phyloP scores from a whole-genome alignment of 2,888 invertebrate species.

The Ichneumoninae sp. region DNA sequence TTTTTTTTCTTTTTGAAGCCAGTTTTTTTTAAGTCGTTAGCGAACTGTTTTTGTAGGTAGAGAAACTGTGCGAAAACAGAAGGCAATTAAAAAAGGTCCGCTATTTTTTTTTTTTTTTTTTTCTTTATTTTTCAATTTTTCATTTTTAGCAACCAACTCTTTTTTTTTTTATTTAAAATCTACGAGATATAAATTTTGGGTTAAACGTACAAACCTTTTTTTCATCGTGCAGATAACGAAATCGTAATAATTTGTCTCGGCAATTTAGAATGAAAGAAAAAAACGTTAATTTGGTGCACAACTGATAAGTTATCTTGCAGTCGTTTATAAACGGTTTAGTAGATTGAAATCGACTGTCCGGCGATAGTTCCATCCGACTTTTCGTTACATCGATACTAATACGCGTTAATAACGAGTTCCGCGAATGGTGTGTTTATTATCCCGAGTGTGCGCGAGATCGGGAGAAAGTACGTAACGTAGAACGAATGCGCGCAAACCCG shows the following conservation, averaged over 20 bases:
- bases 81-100: not conserved
- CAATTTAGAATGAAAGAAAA: not conserved
- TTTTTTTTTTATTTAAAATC: too few relatives aligned
- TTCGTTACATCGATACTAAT: conserved; percentile 44
- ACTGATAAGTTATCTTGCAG: not conserved
- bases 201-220: too few relatives aligned
- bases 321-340: not conserved
- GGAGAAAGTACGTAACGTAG: conserved; percentile 3
- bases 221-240: not conserved
- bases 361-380: conserved; percentile 14
- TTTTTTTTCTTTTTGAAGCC: not conserved
- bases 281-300: not conserved
- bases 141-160: too few relatives aligned
- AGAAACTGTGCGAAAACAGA: not conserved
- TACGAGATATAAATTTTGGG: too few relatives aligned
- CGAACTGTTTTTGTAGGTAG: too few relatives aligned
- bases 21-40: too few relatives aligned
- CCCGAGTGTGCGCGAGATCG: not conserved
- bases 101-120: not conserved
- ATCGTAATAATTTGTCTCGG: not conserved
- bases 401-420: conserved; percentile 41
- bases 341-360: not conserved
- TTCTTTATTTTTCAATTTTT: not conserved
- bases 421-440: conserved; percentile 5
- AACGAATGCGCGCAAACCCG: not conserved